A percentile compares a stretch with the other conserved stretches of the same genome.
These are phyloP conservation scores for Phrynocephalus vlangalii DNA, from an alignment of 2,797 vertebrate species.

Conservation along the genomic window DNA sequence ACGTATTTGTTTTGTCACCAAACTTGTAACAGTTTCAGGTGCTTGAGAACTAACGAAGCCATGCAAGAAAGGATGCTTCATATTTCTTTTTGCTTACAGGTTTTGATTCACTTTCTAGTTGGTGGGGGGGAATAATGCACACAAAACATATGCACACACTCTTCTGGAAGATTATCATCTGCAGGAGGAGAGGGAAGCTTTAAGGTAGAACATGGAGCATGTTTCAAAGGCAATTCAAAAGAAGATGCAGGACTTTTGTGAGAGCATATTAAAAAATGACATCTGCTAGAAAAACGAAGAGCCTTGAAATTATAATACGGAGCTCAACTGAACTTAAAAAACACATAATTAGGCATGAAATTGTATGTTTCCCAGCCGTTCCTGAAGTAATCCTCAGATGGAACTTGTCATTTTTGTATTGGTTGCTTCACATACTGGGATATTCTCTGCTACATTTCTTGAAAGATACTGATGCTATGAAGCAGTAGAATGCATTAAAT, in stretches of 20 bases:
- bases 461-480: too few relatives aligned
- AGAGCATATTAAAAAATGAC: neutral
- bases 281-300: neutral
- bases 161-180: neutral
- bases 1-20: conserved; percentile 40
- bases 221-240: conserved; percentile 9
- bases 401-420: neutral
- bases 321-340: neutral
- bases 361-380: neutral
- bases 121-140: neutral
- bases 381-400: neutral
- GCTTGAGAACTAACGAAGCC: conserved; percentile 17
- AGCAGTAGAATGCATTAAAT: too few relatives aligned
- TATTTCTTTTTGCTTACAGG: neutral
- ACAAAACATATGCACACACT: conserved; percentile 6
- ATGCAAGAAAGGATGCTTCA: neutral
- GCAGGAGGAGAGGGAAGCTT: conserved; percentile 4
- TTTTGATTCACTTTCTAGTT: neutral
- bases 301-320: neutral
- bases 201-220: conserved; percentile 10
- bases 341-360: neutral
- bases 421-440: neutral
- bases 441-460: too few relatives aligned
- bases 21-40: conserved; percentile 21
- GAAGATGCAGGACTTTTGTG: neutral